A percentile compares a stretch with the other conserved stretches of the same genome.
These are phyloP conservation scores for Phymanthus crucifer DNA, from an alignment of 92 coral and sea anemone genomes.

Conservation along the genomic window DNA sequence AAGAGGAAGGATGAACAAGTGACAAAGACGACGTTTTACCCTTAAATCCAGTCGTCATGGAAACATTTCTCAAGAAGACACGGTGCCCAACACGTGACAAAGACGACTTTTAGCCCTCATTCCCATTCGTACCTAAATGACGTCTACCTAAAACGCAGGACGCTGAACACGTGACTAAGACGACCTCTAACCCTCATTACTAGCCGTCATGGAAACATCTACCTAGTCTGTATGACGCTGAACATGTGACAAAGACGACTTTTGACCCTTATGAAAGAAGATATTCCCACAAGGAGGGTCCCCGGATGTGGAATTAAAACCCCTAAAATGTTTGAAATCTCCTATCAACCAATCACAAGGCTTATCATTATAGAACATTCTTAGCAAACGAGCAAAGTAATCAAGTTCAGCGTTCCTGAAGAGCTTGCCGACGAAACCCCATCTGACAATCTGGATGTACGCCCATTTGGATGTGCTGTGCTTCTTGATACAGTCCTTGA, in stretches of 20 bases:
- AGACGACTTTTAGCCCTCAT: not conserved
- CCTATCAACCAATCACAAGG: conserved; percentile 52
- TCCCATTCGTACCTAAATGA: not conserved
- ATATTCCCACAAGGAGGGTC: not conserved
- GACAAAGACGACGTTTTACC: too few species aligned
- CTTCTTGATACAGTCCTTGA: conserved; percentile 57
- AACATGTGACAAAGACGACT: not conserved
- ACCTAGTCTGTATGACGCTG: not conserved
- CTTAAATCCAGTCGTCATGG: too few species aligned
- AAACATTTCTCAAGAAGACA: not conserved
- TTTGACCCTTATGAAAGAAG: conserved; percentile 5
- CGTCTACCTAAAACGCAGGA: too few species aligned
- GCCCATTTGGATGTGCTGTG: conserved; percentile 49
- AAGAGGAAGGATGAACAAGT: too few species aligned
- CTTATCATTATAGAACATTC: conserved; percentile 64
- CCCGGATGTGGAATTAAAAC: not conserved
- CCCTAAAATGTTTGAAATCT: not conserved
- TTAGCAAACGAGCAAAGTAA: conserved; percentile 46
- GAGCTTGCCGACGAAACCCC: conserved; percentile 87
- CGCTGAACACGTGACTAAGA: too few species aligned
- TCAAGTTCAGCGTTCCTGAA: conserved; percentile 58
- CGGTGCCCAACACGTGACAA: not conserved
- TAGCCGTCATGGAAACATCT: not conserved
- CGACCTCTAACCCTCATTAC: too few species aligned
- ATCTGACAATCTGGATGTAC: conserved; percentile 33